Evolutionary conservation across 2,113 vertebrate species (phyloP).

Genomic region (Mesocricetus auratus): DNA sequence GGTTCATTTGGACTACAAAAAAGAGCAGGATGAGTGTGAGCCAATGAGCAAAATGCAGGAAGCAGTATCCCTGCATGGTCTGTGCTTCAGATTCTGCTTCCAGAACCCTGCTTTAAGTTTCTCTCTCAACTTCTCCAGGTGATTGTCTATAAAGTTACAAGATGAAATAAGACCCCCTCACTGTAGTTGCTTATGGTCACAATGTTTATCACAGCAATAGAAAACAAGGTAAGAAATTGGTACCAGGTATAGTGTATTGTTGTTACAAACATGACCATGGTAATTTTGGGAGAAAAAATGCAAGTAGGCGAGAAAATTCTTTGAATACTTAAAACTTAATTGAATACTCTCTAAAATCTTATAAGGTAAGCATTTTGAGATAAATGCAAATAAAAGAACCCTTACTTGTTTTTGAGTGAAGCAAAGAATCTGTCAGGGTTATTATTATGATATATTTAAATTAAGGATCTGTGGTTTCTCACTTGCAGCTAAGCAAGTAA

Average conservation of each 20-base stretch:
- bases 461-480: background rate
- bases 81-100: background rate
- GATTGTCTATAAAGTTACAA: background rate
- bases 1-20: background rate
- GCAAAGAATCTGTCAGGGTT: background rate
- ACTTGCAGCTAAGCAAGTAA: background rate
- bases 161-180: background rate
- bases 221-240: background rate
- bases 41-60: background rate
- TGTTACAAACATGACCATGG: background rate
- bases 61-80: background rate
- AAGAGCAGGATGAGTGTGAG: background rate
- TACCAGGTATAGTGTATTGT: background rate
- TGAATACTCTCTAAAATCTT: background rate
- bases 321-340: background rate
- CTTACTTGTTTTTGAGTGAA: background rate
- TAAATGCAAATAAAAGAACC: background rate
- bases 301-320: background rate
- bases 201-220: background rate
- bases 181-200: background rate
- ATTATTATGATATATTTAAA: background rate
- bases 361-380: background rate
- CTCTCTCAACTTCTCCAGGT: background rate
- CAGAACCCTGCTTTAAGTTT: background rate
- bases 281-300: background rate